These are phyloP conservation scores for Fulmarus glacialis DNA, from an alignment of 2,113 vertebrate genomes.

Conservation along the genomic window DNA sequence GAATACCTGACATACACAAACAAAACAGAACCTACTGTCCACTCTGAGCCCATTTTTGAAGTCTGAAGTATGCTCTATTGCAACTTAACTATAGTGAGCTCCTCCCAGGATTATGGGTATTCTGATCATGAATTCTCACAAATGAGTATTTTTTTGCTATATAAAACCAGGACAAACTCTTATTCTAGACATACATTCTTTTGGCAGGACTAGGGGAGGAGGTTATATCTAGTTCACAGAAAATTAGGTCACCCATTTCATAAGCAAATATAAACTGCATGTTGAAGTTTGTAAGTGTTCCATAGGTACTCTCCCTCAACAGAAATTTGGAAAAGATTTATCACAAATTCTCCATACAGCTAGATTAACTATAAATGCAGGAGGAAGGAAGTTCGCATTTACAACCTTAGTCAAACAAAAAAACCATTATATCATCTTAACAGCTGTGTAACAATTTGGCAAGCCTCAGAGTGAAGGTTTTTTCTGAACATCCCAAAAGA, in stretches of 20 bases:
- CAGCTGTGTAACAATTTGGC: constrained; percentile 65
- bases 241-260: constrained; percentile 43
- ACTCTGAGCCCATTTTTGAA: background rate
- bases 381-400: constrained; percentile 65
- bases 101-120: background rate
- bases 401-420: constrained; percentile 34
- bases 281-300: background rate
- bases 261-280: background rate
- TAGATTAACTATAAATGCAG: constrained; percentile 31
- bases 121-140: background rate
- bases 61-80: background rate
- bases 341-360: background rate
- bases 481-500: constrained; percentile 45
- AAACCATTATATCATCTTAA: constrained; percentile 54
- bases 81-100: background rate
- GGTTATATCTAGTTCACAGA: background rate
- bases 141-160: background rate
- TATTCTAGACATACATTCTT: background rate
- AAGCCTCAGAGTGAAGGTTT: constrained; percentile 16
- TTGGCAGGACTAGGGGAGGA: background rate
- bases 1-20: background rate
- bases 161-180: background rate
- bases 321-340: background rate
- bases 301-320: background rate
- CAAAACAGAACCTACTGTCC: background rate